These are phyloP conservation scores for Porites divaricata DNA, from an alignment of 92 coral and sea anemone genomes.

Conservation along the genomic window DNA sequence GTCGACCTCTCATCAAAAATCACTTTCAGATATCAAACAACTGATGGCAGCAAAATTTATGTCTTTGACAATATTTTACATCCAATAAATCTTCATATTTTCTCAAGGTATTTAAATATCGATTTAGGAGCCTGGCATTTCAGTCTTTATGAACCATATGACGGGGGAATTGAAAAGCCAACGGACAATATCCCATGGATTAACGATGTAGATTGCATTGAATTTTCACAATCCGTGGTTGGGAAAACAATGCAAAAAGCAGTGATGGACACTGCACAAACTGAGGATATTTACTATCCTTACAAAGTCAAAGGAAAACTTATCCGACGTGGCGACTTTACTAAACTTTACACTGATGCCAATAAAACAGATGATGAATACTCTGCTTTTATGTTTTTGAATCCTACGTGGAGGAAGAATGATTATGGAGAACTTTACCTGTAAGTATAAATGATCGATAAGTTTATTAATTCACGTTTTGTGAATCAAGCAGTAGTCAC, in stretches of 20 bases:
- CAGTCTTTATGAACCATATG: slow-evolving; percentile 79
- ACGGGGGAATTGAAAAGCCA: slow-evolving; percentile 71
- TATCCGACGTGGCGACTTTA: slow-evolving; percentile 89
- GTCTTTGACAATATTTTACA: slow-evolving; percentile 76
- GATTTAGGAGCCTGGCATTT: slow-evolving; percentile 90
- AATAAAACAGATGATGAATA: slow-evolving; percentile 76
- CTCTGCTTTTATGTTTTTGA: slow-evolving; percentile 82
- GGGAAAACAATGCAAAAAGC: slow-evolving; percentile 82
- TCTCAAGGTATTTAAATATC: slow-evolving; percentile 52
- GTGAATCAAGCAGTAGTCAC: background rate
- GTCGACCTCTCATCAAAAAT: slow-evolving; percentile 69
- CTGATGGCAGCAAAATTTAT: slow-evolving; percentile 68
- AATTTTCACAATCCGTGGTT: slow-evolving; percentile 67
- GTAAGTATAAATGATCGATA: slow-evolving; percentile 70
- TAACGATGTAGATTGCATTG: slow-evolving; percentile 72
- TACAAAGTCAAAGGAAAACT: slow-evolving; percentile 84
- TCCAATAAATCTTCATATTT: slow-evolving; percentile 22
- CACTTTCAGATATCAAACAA: slow-evolving; percentile 69
- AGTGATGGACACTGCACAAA: slow-evolving; percentile 77
- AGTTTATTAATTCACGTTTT: background rate
- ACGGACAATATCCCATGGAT: slow-evolving; percentile 92
- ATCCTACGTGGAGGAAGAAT: slow-evolving; percentile 83
- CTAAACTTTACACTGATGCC: slow-evolving; percentile 80
- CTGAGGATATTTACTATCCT: slow-evolving; percentile 74
- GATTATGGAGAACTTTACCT: slow-evolving; percentile 95